phyloP scores from a whole-genome alignment of 2,888 invertebrate genomes.

The Carterocephalus palaemon region DNA sequence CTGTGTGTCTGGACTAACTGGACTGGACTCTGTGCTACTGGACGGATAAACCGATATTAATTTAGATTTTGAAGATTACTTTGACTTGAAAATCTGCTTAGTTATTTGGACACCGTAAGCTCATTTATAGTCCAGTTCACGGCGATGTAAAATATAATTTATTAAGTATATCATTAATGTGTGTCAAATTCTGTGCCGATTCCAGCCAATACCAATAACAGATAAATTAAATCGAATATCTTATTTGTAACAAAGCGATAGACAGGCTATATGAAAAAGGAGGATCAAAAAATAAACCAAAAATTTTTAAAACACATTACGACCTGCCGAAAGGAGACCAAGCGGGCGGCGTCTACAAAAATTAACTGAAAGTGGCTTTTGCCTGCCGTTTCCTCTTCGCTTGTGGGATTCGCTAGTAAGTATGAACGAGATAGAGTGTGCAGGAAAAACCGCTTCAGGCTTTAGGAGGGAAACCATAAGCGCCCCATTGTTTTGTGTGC shows the following conservation, averaged over 20 bases:
- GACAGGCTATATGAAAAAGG: conserved; percentile 9
- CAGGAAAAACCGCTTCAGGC: conserved; percentile 69
- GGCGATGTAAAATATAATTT: no score
- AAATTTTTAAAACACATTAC: conserved; percentile 47
- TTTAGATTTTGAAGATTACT: no score
- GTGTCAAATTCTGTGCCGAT: no score
- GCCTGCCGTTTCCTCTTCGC: conserved; percentile 47
- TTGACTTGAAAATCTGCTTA: no score
- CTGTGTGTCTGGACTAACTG: no score
- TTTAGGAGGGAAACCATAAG: conserved; percentile 66
- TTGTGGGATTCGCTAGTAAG: conserved; percentile 33
- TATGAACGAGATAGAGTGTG: conserved; percentile 44
- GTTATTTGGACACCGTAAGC: no score
- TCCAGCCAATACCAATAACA: no score
- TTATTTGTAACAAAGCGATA: conserved; percentile 2
- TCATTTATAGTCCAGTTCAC: no score
- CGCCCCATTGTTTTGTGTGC: conserved; percentile 75
- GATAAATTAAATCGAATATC: conserved; percentile 6
- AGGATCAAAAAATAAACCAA: conserved; percentile 46
- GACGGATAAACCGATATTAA: no score
- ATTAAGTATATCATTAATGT: no score
- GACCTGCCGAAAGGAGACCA: conserved; percentile 51
- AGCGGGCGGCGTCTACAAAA: conserved; percentile 61
- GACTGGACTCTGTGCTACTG: no score
- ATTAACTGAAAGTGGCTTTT: conserved; percentile 74